A percentile compares a stretch with the other conserved stretches of the same genome.
Evolutionary conservation across 2,113 vertebrate species (phyloP).

Genomic region (Triplophysa dalaica): DNA sequence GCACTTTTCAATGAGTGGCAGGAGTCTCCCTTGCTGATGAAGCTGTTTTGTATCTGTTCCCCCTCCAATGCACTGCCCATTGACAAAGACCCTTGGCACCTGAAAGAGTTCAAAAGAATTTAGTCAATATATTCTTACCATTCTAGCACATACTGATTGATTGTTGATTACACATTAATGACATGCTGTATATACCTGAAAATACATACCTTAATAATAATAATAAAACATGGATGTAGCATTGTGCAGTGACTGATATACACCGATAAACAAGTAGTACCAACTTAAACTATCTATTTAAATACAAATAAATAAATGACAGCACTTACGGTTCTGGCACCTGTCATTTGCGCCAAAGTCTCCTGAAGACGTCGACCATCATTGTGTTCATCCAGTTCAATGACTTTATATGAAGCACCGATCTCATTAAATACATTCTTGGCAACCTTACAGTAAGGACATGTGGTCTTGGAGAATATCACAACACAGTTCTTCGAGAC

Average conservation of each 20-base stretch:
- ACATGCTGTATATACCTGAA: too few species aligned
- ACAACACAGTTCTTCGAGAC: slow-evolving; percentile 90
- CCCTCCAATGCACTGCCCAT: slow-evolving; percentile 89
- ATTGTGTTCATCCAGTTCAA: slow-evolving; percentile 84
- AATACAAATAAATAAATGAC: not conserved
- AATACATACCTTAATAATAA: too few species aligned
- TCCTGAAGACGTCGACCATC: slow-evolving; percentile 87
- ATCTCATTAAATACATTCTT: slow-evolving; percentile 89
- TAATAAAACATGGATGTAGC: too few species aligned
- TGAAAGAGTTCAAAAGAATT: slow-evolving; percentile 55
- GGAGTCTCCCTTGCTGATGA: slow-evolving; percentile 85
- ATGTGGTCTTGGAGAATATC: slow-evolving; percentile 95
- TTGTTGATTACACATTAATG: not conserved
- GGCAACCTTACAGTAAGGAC: slow-evolving; percentile 89
- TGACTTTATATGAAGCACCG: slow-evolving; percentile 80
- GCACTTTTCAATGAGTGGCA: slow-evolving; percentile 83
- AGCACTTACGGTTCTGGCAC: slow-evolving; percentile 84
- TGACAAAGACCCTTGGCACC: slow-evolving; percentile 95
- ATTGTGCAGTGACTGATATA: too few species aligned
- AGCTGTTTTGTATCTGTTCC: slow-evolving; percentile 86
- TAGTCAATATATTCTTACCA: not conserved
- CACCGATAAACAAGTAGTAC: not conserved
- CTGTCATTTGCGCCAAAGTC: slow-evolving; percentile 83
- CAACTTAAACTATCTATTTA: not conserved
- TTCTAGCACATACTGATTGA: too few species aligned